Percentiles rank a stretch among this genome's conserved stretches.
These are phyloP conservation scores for Tetragnatha versicolor DNA, from an alignment of 1,140 invertebrate species.

Conservation along the genomic window DNA sequence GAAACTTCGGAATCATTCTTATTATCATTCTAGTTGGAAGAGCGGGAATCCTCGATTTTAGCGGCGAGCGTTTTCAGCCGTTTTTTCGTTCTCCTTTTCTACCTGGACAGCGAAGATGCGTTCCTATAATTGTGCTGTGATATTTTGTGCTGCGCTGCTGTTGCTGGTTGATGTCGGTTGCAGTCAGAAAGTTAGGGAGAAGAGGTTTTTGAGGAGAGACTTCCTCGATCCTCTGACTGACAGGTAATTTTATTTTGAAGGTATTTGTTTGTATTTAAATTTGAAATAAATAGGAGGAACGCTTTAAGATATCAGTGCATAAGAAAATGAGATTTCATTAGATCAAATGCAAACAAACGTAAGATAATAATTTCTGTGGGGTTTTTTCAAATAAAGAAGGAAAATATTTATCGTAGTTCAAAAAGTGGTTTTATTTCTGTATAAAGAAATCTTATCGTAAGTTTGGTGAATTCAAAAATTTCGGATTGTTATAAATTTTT, in stretches of 20 bases:
- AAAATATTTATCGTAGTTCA: too few species aligned
- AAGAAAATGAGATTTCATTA: too few species aligned
- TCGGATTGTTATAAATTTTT: too few species aligned
- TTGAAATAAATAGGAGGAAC: too few species aligned
- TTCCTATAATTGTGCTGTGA: constrained; percentile 1
- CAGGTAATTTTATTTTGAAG: constrained; percentile 6
- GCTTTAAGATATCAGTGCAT: too few species aligned
- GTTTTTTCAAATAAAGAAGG: too few species aligned
- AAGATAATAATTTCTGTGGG: too few species aligned
- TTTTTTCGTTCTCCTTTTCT: constrained; percentile 13
- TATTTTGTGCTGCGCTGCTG: not conserved
- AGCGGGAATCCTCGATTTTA: not conserved
- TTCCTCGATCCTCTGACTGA: constrained; percentile 15
- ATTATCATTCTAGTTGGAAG: not conserved
- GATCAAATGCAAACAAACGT: too few species aligned
- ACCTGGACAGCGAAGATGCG: constrained; percentile 13
- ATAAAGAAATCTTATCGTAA: too few species aligned
- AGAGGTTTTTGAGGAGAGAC: constrained; percentile 32
- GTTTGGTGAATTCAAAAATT: too few species aligned
- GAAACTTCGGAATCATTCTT: not conserved
- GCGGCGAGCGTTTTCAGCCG: not conserved
- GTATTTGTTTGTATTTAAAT: not conserved
- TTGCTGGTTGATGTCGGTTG: not conserved
- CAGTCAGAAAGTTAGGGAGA: not conserved
- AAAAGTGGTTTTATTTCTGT: too few species aligned